phyloP scores from a whole-genome alignment of 2,888 invertebrate species.

The Drosophila siamana region DNA sequence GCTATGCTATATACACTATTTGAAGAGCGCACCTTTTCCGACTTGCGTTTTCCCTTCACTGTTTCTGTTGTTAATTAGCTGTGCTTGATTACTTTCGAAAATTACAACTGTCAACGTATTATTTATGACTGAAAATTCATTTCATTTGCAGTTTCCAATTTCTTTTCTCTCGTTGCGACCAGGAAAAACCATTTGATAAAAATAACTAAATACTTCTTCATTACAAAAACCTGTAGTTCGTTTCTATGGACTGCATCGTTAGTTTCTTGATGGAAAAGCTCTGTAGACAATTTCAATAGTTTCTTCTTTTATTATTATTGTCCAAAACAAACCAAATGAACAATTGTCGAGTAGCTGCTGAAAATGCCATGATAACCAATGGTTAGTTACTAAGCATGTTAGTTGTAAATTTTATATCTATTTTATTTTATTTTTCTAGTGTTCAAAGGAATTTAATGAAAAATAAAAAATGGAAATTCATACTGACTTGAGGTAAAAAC shows the following conservation, averaged over 20 bases:
- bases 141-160: constrained; percentile 48
- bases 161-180: background rate
- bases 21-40: constrained; percentile 61
- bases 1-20: constrained; percentile 13
- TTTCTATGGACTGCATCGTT: background rate
- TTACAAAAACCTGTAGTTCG: background rate
- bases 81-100: constrained; percentile 81
- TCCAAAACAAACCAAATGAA: too few species aligned
- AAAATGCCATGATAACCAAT: too few species aligned
- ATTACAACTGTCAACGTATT: constrained; percentile 82
- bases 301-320: background rate
- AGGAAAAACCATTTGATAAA: constrained; percentile 5
- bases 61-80: constrained; percentile 76
- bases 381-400: too few species aligned
- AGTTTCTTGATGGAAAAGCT: too few species aligned
- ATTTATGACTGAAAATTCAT: constrained; percentile 73
- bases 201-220: background rate
- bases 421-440: too few species aligned
- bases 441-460: too few species aligned
- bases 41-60: constrained; percentile 22
- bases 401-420: too few species aligned
- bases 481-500: too few species aligned
- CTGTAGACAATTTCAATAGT: background rate
- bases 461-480: too few species aligned
- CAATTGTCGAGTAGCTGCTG: too few species aligned